These are phyloP conservation scores for Pantherophis guttatus DNA, from an alignment of 2,113 vertebrate species.

Conservation along the genomic window DNA sequence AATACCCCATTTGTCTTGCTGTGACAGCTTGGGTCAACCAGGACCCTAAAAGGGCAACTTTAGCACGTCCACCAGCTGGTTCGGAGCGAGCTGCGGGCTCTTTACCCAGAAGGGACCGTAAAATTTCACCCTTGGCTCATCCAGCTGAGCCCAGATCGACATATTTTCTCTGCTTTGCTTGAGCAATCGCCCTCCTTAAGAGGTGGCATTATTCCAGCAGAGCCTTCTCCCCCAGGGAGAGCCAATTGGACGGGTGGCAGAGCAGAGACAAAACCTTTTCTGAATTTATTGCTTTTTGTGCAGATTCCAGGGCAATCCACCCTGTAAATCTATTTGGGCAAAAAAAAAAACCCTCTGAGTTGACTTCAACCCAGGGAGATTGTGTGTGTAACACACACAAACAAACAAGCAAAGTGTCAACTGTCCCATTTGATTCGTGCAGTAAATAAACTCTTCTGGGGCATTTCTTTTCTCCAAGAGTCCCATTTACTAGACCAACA, in stretches of 20 bases:
- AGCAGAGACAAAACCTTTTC: neutral
- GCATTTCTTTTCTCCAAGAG: neutral
- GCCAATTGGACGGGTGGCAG: neutral
- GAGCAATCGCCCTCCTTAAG: constrained; percentile 2
- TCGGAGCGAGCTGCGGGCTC: constrained; percentile 48
- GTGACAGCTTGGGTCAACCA: neutral
- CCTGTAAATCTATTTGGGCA: neutral
- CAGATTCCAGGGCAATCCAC: neutral
- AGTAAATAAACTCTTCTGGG: neutral
- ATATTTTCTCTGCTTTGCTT: neutral
- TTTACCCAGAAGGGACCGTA: constrained; percentile 64
- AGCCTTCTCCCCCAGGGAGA: neutral
- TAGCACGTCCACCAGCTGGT: constrained; percentile 42
- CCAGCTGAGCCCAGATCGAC: neutral
- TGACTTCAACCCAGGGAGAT: neutral
- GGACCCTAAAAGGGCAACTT: constrained; percentile 55
- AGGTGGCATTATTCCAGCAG: neutral
- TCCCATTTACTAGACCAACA: neutral
- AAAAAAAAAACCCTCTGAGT: neutral
- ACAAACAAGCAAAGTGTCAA: neutral
- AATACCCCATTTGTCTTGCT: neutral
- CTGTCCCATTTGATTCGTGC: neutral
- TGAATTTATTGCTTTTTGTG: neutral
- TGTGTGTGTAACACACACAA: neutral
- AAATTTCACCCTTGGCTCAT: constrained; percentile 34